Evolutionary conservation across 1,140 invertebrate species (phyloP).

Genomic region (Potamilus streckersoni): DNA sequence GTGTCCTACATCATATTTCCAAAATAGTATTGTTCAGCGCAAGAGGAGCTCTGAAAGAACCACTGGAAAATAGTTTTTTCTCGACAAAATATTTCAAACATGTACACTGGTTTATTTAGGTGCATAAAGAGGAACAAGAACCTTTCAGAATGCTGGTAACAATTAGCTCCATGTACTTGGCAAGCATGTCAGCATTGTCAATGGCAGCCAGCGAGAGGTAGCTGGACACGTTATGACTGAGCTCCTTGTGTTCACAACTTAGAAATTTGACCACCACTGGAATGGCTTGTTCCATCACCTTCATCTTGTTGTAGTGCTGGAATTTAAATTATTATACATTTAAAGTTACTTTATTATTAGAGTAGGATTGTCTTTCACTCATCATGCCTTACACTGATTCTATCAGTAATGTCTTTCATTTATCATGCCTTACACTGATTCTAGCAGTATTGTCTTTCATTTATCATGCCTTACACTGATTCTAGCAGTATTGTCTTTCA

Average conservation of each 20-base stretch:
- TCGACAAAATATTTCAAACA: too few relatives aligned
- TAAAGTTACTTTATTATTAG: too few relatives aligned
- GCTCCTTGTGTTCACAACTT: constrained; percentile 88
- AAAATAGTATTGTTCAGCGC: too few relatives aligned
- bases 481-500: too few relatives aligned
- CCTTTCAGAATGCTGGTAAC: constrained; percentile 90
- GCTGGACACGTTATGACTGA: constrained; percentile 89
- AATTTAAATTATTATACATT: constrained; percentile 25
- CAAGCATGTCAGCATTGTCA: constrained; percentile 86
- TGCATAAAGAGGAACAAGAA: constrained; percentile 55
- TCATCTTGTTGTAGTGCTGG: constrained; percentile 88
- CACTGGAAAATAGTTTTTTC: too few relatives aligned
- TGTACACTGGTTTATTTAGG: neutral
- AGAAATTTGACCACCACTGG: constrained; percentile 92
- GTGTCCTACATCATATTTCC: neutral
- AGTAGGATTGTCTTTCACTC: too few relatives aligned
- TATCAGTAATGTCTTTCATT: too few relatives aligned
- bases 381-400: too few relatives aligned
- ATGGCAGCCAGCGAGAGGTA: constrained; percentile 94
- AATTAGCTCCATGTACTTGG: constrained; percentile 87
- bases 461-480: too few relatives aligned
- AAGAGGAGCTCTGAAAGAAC: too few relatives aligned
- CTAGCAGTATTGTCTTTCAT: too few relatives aligned
- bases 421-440: too few relatives aligned
- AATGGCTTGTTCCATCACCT: constrained; percentile 87